Percentiles rank a stretch among this genome's conserved stretches.
These are phyloP conservation scores for Harpegnathos saltator DNA, from an alignment of 1,140 invertebrate genomes.

Conservation along the genomic window DNA sequence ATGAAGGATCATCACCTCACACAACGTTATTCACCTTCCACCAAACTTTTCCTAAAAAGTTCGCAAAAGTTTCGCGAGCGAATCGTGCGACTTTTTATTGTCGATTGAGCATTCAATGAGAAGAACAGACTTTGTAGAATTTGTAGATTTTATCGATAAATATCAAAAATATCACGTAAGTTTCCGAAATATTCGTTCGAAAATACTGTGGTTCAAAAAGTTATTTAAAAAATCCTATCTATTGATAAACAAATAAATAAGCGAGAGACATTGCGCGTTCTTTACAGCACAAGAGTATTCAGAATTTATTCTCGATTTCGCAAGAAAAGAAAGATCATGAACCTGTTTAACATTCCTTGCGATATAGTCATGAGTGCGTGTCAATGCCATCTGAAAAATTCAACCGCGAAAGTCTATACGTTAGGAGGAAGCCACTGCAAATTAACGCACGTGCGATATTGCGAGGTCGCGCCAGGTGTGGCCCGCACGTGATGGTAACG, in stretches of 20 bases:
- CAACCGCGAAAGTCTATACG: constrained; percentile 49
- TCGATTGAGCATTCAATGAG: not conserved
- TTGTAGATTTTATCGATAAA: not conserved
- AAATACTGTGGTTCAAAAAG: no score
- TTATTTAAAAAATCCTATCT: not conserved
- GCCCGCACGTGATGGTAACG: constrained; percentile 22
- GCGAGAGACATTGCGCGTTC: not conserved
- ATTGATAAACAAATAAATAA: not conserved
- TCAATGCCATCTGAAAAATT: constrained; percentile 14
- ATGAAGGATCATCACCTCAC: constrained; percentile 54
- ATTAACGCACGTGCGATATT: constrained; percentile 44
- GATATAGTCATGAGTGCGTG: constrained; percentile 4
- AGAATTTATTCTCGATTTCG: constrained; percentile 9
- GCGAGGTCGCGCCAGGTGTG: constrained; percentile 34
- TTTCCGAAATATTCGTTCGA: not conserved
- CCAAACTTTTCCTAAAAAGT: constrained; percentile 7
- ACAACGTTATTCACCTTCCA: constrained; percentile 38
- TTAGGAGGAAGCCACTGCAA: constrained; percentile 16
- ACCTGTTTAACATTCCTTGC: not conserved
- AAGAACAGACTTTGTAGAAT: not conserved
- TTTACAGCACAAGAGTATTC: not conserved
- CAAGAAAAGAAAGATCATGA: not conserved
- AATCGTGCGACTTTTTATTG: not conserved
- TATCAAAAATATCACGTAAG: not conserved
- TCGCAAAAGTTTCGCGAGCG: not conserved